A percentile compares a stretch with the other conserved stretches of the same genome.
phyloP scores from a whole-genome alignment of 2,113 vertebrate genomes.

The Zosterops hypoxanthus region DNA sequence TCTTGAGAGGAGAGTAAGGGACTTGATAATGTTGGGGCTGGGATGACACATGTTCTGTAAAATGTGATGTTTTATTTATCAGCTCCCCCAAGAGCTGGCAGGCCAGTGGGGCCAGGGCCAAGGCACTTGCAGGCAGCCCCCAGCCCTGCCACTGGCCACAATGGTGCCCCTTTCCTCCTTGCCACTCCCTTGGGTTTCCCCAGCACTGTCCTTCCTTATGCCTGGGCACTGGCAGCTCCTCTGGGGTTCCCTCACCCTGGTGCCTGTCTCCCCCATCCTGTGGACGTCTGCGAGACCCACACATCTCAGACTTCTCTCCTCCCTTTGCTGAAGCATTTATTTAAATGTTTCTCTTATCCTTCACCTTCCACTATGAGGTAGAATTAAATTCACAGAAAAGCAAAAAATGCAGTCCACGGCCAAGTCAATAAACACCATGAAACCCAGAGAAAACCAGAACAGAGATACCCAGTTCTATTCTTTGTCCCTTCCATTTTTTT shows the following conservation, averaged over 20 bases:
- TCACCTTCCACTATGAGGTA: background rate
- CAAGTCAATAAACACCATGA: background rate
- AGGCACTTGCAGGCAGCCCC: background rate
- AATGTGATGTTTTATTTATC: conserved; percentile 5
- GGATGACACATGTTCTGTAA: conserved; percentile 20
- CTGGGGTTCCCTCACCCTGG: fast-evolving
- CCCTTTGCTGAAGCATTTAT: background rate
- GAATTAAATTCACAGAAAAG: background rate
- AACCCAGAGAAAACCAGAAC: background rate
- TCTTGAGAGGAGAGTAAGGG: conserved; percentile 26
- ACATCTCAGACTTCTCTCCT: background rate
- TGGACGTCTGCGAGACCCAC: fast-evolving
- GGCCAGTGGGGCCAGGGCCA: background rate
- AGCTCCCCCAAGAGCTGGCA: background rate
- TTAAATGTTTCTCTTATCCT: background rate
- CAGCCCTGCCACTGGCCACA: fast-evolving
- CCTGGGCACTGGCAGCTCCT: fast-evolving
- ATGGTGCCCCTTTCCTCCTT: background rate
- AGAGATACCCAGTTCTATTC: background rate
- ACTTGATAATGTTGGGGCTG: conserved; percentile 17
- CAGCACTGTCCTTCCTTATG: background rate
- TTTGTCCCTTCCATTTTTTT: background rate
- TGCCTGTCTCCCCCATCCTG: fast-evolving
- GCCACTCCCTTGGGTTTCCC: background rate
- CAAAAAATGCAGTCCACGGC: background rate